Evolutionary conservation across 2,888 invertebrate species (phyloP), one percentile per base, ranked within the genome.

Genomic region (Hedya salicella): DNA sequence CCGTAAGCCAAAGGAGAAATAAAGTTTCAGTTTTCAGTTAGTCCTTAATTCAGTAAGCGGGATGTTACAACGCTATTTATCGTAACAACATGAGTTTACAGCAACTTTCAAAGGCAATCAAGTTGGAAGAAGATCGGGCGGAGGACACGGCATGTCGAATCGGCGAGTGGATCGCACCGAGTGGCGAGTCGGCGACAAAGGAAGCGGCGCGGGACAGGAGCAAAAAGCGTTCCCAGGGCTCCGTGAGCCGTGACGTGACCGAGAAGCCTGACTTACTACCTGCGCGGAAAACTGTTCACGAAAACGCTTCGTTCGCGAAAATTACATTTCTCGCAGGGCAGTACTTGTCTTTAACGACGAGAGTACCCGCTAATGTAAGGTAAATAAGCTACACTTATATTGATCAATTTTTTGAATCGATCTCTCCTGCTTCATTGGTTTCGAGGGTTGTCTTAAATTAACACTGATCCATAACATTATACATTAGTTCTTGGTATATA

Each of bases 141-240:
- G 36, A 2, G 14, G 25, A 52, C 2, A 6, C 57, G 57, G 52
- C 57, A 52, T 52, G 39, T 46, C 64, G 25, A 59, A 64, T 63
- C 48, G 16, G 21, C 14, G 42, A 40, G 32, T 11, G 39, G 17
- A 30, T 44, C 16, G n/a, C 19, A 48, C 39, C n/a, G n/a, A n/a
- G n/a, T n/a, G n/a, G 40, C 42, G 57, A 13, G 13, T 17, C 16
- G 32, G 19, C 44, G 16, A 62, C 59, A 64, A 64, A 52, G 59
- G 50, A 49, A 39, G 48, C 63, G 54, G 39, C 57, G 50, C 50
- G 52, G 53, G 39, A 39, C 50, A 44, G 53, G 39, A 39, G n/a
- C 36, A 46, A 59, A 64, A 44, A 59, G 50, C 44, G 14, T 67
- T 62, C 67, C 56, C 67, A 67, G 50, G 13, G 30, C 42, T 30